Evolutionary conservation across 2,888 invertebrate genomes (phyloP).

Genomic region (Calliphora vomitoria): DNA sequence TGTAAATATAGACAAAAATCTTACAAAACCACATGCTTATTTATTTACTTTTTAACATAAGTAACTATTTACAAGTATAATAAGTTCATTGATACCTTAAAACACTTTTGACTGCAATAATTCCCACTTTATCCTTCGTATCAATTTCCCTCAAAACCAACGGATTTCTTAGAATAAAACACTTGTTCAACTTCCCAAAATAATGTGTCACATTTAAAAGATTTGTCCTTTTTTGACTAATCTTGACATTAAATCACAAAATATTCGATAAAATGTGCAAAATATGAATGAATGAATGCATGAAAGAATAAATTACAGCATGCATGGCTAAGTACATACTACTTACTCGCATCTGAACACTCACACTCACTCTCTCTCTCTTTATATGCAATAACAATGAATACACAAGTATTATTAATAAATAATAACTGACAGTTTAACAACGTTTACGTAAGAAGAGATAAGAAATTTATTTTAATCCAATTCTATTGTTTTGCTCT

Average conservation of each 20-base stretch:
- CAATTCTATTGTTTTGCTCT: slow-evolving; percentile 74
- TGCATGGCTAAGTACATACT: slow-evolving; percentile 55
- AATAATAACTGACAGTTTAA: slow-evolving; percentile 75
- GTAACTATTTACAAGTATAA: too few relatives aligned
- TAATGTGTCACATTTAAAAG: slow-evolving; percentile 23
- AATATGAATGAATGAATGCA: slow-evolving; percentile 51
- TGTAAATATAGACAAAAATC: too few relatives aligned
- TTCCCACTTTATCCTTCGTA: slow-evolving; percentile 24
- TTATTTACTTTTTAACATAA: too few relatives aligned
- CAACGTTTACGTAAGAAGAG: slow-evolving; percentile 71
- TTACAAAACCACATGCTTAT: too few relatives aligned
- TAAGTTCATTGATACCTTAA: slow-evolving; percentile 33
- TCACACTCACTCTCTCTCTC: not conserved
- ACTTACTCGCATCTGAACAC: slow-evolving; percentile 16
- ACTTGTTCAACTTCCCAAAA: slow-evolving; percentile 71
- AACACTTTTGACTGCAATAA: slow-evolving; percentile 30
- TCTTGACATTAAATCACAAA: slow-evolving; percentile 68
- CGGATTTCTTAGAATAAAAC: slow-evolving; percentile 41
- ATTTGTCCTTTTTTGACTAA: slow-evolving; percentile 64
- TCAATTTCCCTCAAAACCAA: not conserved
- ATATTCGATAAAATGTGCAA: slow-evolving; percentile 60
- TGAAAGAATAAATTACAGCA: slow-evolving; percentile 49
- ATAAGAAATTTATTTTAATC: slow-evolving; percentile 71
- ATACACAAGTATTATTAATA: slow-evolving; percentile 37
- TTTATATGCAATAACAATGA: slow-evolving; percentile 61